Percentiles rank a stretch among this genome's conserved stretches.
phyloP scores from a whole-genome alignment of 1,140 invertebrate species.

The Macrotrachela quadricornifera region DNA sequence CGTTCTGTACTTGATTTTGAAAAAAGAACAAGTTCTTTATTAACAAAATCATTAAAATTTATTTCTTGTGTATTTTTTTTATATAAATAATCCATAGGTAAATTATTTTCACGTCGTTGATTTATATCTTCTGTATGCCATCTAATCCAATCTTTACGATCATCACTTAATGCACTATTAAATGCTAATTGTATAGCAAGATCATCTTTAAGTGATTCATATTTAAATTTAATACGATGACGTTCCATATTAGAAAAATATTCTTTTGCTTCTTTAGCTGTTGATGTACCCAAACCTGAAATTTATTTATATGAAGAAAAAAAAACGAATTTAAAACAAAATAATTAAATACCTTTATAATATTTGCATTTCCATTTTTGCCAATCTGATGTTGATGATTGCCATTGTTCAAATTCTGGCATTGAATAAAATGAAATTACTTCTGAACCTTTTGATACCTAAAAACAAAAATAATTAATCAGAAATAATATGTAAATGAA shows the following conservation, averaged over 20 bases:
- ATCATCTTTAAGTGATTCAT: conserved; percentile 64
- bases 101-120: conserved; percentile 45
- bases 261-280: conserved; percentile 89
- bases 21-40: conserved; percentile 87
- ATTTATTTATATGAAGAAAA: no score
- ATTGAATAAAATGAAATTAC: conserved; percentile 76
- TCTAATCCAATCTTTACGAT: conserved; percentile 88
- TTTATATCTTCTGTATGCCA: conserved; percentile 88
- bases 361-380: conserved; percentile 48
- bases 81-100: conserved; percentile 64
- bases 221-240: conserved; percentile 73
- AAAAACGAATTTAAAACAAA: no score
- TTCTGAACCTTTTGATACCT: conserved; percentile 55
- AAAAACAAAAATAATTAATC: no score
- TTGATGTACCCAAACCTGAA: conserved; percentile 74
- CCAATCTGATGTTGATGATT: conserved; percentile 65
- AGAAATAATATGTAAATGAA: no score
- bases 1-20: conserved; percentile 88
- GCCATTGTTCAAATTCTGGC: conserved; percentile 97
- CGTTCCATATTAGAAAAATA: conserved; percentile 86
- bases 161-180: conserved; percentile 78
- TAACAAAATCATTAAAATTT: conserved; percentile 78
- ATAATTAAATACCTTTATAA: no score
- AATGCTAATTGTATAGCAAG: conserved; percentile 85
- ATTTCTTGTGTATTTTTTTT: conserved; percentile 66